Conservation (phyloP, 2,888 invertebrate genomes). For the Xylocampa areola region DNA sequence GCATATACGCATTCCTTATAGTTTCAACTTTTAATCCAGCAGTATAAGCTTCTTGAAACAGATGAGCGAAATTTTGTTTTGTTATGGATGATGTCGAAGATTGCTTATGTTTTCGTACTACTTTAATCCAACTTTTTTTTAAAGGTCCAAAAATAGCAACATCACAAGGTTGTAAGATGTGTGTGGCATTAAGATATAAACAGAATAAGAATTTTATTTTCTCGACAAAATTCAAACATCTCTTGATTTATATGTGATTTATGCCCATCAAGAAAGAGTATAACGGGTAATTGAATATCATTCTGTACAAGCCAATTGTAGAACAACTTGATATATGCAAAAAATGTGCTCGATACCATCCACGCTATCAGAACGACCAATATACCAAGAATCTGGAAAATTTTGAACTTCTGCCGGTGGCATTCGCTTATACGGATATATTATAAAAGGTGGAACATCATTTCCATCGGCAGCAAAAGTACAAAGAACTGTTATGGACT, state of each 20-base stretch:
- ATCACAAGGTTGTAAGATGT: constrained; percentile 24
- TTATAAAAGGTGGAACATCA: constrained; percentile 23
- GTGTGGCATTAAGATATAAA: constrained; percentile 33
- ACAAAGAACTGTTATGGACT: constrained; percentile 23
- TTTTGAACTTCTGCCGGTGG: constrained; percentile 17
- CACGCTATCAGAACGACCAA: constrained; percentile 31
- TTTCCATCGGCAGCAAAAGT: constrained; percentile 19
- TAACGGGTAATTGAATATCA: constrained; percentile 22
- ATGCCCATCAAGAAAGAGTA: constrained; percentile 38
- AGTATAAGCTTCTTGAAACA: constrained; percentile 19
- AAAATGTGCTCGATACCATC: constrained; percentile 28
- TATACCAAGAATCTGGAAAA: constrained; percentile 26
- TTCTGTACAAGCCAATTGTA: constrained; percentile 24
- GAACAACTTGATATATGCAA: constrained; percentile 23
- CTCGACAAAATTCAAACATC: constrained; percentile 25
- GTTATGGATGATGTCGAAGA: constrained; percentile 11
- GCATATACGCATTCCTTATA: constrained; percentile 19
- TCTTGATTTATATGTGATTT: constrained; percentile 27
- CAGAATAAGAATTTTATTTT: constrained; percentile 23
- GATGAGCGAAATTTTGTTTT: constrained; percentile 21
- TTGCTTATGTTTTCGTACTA: constrained; percentile 14
- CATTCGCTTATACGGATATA: constrained; percentile 23
- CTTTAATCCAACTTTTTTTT: constrained; percentile 5
- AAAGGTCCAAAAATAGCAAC: no score
- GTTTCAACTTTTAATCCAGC: constrained; percentile 8